Conservation (phyloP, 2,888 invertebrate species). For the Scaptodrosophila latifasciaeformis region DNA sequence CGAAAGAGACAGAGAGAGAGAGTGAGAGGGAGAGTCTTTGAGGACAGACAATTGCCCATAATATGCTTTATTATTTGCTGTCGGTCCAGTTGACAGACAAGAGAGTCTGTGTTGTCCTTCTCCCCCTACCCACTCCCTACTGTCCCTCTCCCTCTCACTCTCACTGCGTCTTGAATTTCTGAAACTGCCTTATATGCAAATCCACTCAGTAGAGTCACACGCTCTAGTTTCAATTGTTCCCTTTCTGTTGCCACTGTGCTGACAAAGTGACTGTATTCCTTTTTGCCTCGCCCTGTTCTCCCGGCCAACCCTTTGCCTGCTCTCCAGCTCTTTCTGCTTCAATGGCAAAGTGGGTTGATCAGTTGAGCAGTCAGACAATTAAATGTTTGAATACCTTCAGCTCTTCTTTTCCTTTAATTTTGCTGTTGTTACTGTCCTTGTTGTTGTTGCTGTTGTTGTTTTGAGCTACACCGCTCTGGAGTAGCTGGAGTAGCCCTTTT, state of each 20-base stretch:
- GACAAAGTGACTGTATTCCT: neutral
- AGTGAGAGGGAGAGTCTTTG: neutral
- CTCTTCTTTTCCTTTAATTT: constrained; percentile 5
- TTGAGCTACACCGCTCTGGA: constrained; percentile 11
- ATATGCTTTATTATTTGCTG: constrained; percentile 68
- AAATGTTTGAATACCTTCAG: constrained; percentile 56
- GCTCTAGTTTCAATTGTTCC: constrained; percentile 66
- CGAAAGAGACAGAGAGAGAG: too few species aligned
- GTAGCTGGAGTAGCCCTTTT: constrained; percentile 45
- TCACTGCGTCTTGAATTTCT: too few species aligned
- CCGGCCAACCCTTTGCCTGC: too few species aligned
- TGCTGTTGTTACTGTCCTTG: constrained; percentile 3
- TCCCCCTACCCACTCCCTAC: too few species aligned
- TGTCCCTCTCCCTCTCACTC: too few species aligned
- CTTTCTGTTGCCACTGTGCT: constrained; percentile 33
- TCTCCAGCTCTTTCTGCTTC: neutral
- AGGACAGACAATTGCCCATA: constrained; percentile 60
- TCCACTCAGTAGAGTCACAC: constrained; percentile 65
- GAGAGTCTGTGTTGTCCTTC: too few species aligned
- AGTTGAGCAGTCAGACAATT: constrained; percentile 53
- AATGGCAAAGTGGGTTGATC: constrained; percentile 2
- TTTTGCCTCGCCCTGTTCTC: too few species aligned
- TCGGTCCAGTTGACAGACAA: constrained; percentile 25
- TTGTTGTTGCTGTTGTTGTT: constrained; percentile 2
- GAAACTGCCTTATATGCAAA: constrained; percentile 50